phyloP scores from a whole-genome alignment of 2,797 vertebrate genomes.

The Calcarius lapponicus region DNA sequence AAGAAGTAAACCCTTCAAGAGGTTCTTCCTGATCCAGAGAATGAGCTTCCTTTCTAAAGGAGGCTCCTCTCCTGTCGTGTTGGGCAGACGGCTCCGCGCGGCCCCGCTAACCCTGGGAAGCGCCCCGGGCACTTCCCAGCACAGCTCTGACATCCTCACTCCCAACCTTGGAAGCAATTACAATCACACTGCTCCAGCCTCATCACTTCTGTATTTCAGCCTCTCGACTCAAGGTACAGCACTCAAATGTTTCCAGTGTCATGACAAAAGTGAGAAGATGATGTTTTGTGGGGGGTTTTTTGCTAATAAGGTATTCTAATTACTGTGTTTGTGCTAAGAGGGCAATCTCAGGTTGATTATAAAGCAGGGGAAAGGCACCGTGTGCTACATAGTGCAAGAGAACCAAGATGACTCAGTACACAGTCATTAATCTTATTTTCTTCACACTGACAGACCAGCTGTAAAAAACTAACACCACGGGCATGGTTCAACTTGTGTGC shows the following conservation, averaged over 20 bases:
- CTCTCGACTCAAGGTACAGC: not conserved
- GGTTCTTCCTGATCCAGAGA: not conserved
- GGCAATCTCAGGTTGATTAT: not conserved
- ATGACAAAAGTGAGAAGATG: not conserved
- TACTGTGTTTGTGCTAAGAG: not conserved
- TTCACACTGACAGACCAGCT: not conserved
- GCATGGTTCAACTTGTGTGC: not conserved
- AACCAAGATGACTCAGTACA: constrained; percentile 6
- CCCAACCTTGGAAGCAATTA: not conserved
- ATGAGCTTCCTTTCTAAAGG: not conserved
- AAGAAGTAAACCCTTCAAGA: not conserved
- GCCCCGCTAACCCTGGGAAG: not conserved
- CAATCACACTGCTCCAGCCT: not conserved
- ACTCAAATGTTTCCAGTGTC: not conserved
- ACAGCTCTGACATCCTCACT: not conserved
- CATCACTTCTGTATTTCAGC: not conserved
- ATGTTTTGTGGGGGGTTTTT: not conserved
- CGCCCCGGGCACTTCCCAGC: not conserved
- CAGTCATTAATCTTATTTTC: constrained; percentile 20
- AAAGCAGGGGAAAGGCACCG: not conserved
- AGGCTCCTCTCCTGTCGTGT: not conserved
- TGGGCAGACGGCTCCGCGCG: accelerated
- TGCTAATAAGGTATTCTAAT: not conserved
- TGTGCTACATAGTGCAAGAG: not conserved
- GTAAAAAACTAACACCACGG: not conserved